A percentile compares a stretch with the other conserved stretches of the same genome.
phyloP scores from a whole-genome alignment of 2,888 invertebrate genomes.

The Pachydiplax longipennis region DNA sequence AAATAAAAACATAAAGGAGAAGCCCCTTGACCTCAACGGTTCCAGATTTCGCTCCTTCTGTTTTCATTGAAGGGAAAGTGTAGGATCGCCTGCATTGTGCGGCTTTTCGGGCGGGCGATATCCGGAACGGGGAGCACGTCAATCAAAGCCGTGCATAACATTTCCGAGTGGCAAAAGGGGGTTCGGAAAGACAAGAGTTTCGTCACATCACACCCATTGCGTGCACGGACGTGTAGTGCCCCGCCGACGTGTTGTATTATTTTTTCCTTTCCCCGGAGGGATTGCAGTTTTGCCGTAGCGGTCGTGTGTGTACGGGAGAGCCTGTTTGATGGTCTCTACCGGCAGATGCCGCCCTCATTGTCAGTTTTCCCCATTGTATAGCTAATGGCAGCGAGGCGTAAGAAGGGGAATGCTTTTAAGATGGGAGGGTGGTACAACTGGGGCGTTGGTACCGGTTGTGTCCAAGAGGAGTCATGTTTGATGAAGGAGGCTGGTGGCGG shows the following conservation, averaged over 20 bases:
- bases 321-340: constrained; percentile 29
- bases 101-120: background rate
- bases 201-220: constrained; percentile 39
- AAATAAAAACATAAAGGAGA: background rate
- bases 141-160: constrained; percentile 32
- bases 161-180: constrained; percentile 23
- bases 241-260: constrained; percentile 2
- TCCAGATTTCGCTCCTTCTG: background rate
- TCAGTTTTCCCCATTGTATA: constrained; percentile 33
- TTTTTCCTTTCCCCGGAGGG: constrained; percentile 8
- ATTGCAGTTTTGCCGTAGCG: constrained; percentile 11
- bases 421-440: background rate
- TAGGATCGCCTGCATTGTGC: background rate
- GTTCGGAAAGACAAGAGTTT: constrained; percentile 29
- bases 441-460: constrained; percentile 25
- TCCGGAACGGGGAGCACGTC: constrained; percentile 8
- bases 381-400: constrained; percentile 40
- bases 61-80: background rate
- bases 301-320: background rate
- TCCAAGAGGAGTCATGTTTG: constrained; percentile 35
- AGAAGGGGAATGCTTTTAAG: background rate
- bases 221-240: background rate
- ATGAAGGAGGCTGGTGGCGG: constrained; percentile 13
- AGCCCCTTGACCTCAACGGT: background rate
- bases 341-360: constrained; percentile 30